Conservation (phyloP, 2,113 vertebrate species). For the Hippocampus comes region DNA sequence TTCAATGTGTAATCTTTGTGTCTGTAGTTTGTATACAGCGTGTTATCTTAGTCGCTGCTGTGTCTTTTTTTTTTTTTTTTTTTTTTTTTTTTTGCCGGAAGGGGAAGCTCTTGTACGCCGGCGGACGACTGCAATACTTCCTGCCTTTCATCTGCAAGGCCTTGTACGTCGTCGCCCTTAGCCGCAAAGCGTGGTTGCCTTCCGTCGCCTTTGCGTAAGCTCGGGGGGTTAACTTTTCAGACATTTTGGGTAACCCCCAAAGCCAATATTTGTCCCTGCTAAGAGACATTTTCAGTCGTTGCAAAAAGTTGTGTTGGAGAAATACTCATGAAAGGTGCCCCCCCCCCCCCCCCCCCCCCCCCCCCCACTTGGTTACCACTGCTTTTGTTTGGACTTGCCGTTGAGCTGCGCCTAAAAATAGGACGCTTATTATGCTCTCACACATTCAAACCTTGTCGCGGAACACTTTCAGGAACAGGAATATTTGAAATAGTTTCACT, state of each 20-base stretch:
- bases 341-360: no score
- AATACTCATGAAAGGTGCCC: no score
- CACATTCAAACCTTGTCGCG: neutral
- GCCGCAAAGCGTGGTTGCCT: neutral
- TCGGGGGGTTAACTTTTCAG: neutral
- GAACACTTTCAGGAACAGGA: neutral
- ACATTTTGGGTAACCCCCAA: neutral
- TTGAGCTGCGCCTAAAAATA: neutral
- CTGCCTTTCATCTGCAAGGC: slow-evolving; percentile 64
- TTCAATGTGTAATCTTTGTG: no score
- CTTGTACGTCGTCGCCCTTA: slow-evolving; percentile 24
- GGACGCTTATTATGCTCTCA: neutral
- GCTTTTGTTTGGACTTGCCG: neutral
- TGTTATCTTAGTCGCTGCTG: neutral
- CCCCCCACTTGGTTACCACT: neutral
- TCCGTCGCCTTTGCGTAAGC: neutral
- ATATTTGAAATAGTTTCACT: neutral
- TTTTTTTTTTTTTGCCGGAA: neutral
- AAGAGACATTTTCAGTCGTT: neutral
- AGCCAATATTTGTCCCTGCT: neutral
- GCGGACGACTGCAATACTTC: slow-evolving; percentile 49
- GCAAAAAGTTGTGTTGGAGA: neutral
- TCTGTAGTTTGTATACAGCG: neutral
- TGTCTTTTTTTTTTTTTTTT: neutral
- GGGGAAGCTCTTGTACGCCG: slow-evolving; percentile 34